Evolutionary conservation across 2,888 invertebrate species (phyloP), one percentile per base, ranked within the genome.

Genomic region (Gandaritis pyraliata): DNA sequence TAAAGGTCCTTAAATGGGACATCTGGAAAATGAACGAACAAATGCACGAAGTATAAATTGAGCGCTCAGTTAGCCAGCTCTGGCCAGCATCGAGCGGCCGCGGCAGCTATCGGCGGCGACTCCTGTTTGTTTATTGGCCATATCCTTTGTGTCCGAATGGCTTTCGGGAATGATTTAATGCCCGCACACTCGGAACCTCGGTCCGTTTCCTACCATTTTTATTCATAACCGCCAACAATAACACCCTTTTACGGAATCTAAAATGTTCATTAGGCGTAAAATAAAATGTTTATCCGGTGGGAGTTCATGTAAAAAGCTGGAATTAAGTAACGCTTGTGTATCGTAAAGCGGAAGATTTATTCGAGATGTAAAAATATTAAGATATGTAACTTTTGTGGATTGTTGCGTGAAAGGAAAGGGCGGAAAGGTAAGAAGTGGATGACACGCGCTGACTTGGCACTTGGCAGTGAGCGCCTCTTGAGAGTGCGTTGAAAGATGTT

Each of bases 101-200:
- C 23, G 33, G 53, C 38, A 68, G 78, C 77, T 83, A 80, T 83
- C 80, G 82, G 76, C 74, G 74, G 69, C 72, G 76, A 82, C 74
- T 81, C 75, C 76, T 84, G 82, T 86, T 86, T 86, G 85, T 87
- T 87, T 88, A 87, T 88, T 87, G 86, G 83, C 82, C 84, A 85
- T 82, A 87, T 85, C 83, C 85, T 87, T 86, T 86, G 81, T 86
- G 81, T 83, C 78, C 76, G 80, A 85, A 86, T 82, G 84, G 83
- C 81, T 83, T 85, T 83, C 75, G 72, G 75, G 72, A 72, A 85
- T 86, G 88, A 88, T 88, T 86, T 87, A 87, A 82, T 76, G 77
- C 72, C 65, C 72, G 74, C 76, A 73, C 76, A 75, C 74, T 82
- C 77, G 75, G 71, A 75, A 71, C 71, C 72, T 52, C 72, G 72